Evolutionary conservation across 1,140 invertebrate species (phyloP), one percentile per base, ranked within the genome.

Genomic region (Hetaerina americana): DNA sequence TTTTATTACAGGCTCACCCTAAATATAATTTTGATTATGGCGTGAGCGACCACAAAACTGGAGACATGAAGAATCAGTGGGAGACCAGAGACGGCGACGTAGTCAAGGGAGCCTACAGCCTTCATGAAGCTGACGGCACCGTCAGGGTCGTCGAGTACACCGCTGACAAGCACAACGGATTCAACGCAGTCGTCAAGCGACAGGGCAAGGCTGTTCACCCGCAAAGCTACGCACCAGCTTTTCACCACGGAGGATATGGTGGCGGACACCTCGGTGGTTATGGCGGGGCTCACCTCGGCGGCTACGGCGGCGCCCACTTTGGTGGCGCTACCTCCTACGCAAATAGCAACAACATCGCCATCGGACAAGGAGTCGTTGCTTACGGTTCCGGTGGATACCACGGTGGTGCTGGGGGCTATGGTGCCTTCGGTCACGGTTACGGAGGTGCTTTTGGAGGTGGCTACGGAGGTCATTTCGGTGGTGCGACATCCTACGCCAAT

Each of bases 161-260:
- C 66, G 76, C 31, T 77, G 78, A 68, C 68, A 82, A 82, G 74
- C 78, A 82, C 70, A 87, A 84, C 75, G 89, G 89, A 74, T 89
- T 90, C 79, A 86, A 89, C 79, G 89, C 89, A 0, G 80, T 87
- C 22, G 85, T 91, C 5, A 83, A 82, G 66, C 82, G 84, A 6
- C 85, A 83, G 1, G 79, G 81, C 26, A 77, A 81, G 67, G 81
- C 83, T 29, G 79, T 79, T 0, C 75, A 76, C 66, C 27, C 57
- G 66, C 25, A 68, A 25, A 12, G 22, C 40, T 57, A 57, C 40
- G 67, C 5, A 8, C 49, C 49, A 12, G 71, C n/a, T n/a, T n/a
- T n/a, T n/a, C n/a, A n/a, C n/a, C n/a, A n/a, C n/a, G n/a, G n/a
- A n/a, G n/a, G n/a, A n/a, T n/a, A n/a, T n/a, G 6, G 18, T 40